These are phyloP conservation scores for Oithona nana DNA, from an alignment of 2,888 invertebrate genomes.

Conservation along the genomic window DNA sequence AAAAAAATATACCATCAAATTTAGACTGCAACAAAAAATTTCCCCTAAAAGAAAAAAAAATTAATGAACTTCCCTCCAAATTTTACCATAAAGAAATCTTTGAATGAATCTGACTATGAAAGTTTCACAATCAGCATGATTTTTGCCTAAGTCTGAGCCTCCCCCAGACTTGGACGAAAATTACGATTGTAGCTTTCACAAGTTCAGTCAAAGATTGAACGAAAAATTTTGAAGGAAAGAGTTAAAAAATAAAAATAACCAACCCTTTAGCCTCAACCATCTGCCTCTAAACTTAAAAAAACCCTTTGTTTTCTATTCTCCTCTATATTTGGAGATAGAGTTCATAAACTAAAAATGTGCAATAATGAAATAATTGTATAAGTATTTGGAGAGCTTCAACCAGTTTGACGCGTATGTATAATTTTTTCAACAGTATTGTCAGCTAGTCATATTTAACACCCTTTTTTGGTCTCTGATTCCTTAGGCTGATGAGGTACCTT, in stretches of 20 bases:
- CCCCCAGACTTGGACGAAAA: too few relatives aligned
- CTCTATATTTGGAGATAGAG: too few relatives aligned
- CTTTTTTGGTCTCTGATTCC: background rate
- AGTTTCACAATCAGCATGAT: too few relatives aligned
- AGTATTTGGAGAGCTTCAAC: conserved; percentile 18
- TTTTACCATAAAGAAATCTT: too few relatives aligned
- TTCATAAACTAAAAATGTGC: too few relatives aligned
- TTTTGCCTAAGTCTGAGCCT: too few relatives aligned
- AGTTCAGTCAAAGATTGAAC: too few relatives aligned
- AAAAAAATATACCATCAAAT: too few relatives aligned
- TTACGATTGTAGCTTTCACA: too few relatives aligned
- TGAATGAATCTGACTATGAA: too few relatives aligned
- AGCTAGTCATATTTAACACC: background rate
- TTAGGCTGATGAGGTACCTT: background rate
- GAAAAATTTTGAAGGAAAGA: too few relatives aligned
- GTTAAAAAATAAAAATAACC: too few relatives aligned
- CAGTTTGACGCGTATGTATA: conserved; percentile 13
- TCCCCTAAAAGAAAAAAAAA: background rate
- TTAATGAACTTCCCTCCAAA: background rate
- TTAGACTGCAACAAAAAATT: background rate
- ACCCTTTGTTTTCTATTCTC: conserved; percentile 6
- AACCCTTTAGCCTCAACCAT: conserved; percentile 3
- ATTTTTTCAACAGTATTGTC: background rate
- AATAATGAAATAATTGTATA: conserved; percentile 3
- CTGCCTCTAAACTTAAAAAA: conserved; percentile 12